A percentile compares a stretch with the other conserved stretches of the same genome.
These are phyloP conservation scores for Sterrhoptilus dennistouni DNA, from an alignment of 2,113 vertebrate genomes.

Conservation along the genomic window DNA sequence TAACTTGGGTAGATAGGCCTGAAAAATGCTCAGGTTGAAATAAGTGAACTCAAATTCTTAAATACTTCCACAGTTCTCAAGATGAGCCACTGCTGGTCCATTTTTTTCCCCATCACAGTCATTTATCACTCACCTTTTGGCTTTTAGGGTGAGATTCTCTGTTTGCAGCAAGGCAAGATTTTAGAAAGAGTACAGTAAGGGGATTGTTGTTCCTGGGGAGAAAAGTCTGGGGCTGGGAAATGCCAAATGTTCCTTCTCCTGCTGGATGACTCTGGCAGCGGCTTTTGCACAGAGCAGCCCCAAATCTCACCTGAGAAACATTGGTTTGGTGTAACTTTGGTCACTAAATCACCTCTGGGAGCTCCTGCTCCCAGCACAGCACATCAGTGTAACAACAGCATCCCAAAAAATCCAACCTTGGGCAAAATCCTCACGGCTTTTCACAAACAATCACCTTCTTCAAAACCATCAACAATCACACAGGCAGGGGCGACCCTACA, in stretches of 20 bases:
- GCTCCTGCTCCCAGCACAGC: neutral
- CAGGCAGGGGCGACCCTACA: neutral
- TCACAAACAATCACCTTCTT: rapidly evolving
- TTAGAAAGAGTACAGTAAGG: neutral
- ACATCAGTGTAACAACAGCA: rapidly evolving
- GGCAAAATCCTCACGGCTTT: neutral
- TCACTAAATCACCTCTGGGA: neutral
- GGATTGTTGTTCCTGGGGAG: neutral
- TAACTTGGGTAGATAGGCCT: neutral
- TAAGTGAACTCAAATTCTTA: neutral
- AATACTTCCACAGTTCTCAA: neutral
- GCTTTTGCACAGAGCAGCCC: neutral
- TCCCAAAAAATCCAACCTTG: neutral
- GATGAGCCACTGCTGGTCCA: neutral
- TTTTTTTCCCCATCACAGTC: neutral
- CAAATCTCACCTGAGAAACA: neutral
- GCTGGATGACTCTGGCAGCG: neutral
- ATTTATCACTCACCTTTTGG: neutral
- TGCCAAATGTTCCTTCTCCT: neutral
- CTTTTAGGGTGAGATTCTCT: neutral
- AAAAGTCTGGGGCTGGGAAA: neutral
- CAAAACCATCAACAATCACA: neutral
- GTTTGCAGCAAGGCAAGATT: neutral
- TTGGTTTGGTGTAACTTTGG: neutral
- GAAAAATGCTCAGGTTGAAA: neutral